Evolutionary conservation across 2,888 invertebrate genomes (phyloP), one percentile per base, ranked within the genome.

Genomic region (Drosophila glabriapex): DNA sequence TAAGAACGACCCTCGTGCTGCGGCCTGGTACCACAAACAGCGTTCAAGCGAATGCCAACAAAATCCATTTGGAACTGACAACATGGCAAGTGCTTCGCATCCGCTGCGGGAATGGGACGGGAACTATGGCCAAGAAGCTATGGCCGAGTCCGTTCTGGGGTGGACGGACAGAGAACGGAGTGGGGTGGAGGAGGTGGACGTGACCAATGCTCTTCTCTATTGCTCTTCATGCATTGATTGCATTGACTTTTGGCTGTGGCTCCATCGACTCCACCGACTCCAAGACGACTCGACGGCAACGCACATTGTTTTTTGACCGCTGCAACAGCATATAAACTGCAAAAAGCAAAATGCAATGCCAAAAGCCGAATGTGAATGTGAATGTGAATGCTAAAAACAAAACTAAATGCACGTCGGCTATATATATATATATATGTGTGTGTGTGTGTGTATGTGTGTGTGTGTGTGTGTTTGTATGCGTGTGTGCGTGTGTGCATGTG

Each of bases 401-500:
- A 83, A 80, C 81, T 80, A 80, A 76, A 76, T 69, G 80, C 75
- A 75, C 68, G 46, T 69, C 64, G 60, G 37, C 50, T 66, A 49
- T 68, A 31, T 39, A 41, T 28, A n/a, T 53, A 50, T 41, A 28
- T 56, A 49, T 63, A 41, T 49, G 46, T 41, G 25, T 50, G 31
- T 58, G 22, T 53, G 22, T 43, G 35, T 62, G 33, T 61, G 55
- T 43, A 50, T 31, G 56, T 37, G 55, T 25, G 60, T 43, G 54
- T 53, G 67, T 66, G 43, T 69, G 82, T 77, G 73, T 53, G 59
- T 80, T 78, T 72, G 87, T 37, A 49, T 59, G 67, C 50, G 86
- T 75, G 87, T 43, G 54, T 59, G 66, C 53, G 65, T 58, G 70
- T 80, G 84, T 79, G 75, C 59, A 63, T 82, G 87, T 82, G 82